A percentile compares a stretch with the other conserved stretches of the same genome.
These are phyloP conservation scores for Ctena decussata DNA, from an alignment of 2,888 invertebrate genomes.

Conservation along the genomic window DNA sequence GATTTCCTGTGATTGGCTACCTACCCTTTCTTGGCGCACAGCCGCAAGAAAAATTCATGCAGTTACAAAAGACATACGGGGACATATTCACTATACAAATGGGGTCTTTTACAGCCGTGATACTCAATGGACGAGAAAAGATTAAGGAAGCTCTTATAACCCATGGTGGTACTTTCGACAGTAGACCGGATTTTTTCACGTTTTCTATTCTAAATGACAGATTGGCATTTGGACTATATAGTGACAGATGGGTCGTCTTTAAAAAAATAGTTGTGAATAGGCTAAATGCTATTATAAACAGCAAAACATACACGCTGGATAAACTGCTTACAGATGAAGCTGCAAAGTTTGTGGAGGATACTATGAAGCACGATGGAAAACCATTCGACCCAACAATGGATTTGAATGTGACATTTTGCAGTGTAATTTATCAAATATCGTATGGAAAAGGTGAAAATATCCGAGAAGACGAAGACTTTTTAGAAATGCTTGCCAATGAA, in stretches of 20 bases:
- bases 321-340: conserved; percentile 39
- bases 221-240: conserved; percentile 36
- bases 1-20: conserved; percentile 68
- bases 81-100: conserved; percentile 63
- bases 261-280: conserved; percentile 41
- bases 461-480: conserved; percentile 11
- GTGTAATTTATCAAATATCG: conserved; percentile 61
- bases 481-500: neutral
- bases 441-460: conserved; percentile 50
- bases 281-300: conserved; percentile 29
- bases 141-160: conserved; percentile 56
- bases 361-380: neutral
- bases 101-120: conserved; percentile 62
- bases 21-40: conserved; percentile 55
- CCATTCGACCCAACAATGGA: neutral
- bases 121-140: conserved; percentile 58
- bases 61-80: conserved; percentile 60
- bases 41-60: conserved; percentile 51
- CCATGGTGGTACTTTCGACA: conserved; percentile 52
- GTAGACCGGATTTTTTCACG: conserved; percentile 58
- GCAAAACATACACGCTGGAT: conserved; percentile 50
- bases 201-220: conserved; percentile 8
- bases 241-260: conserved; percentile 30
- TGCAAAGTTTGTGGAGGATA: neutral
- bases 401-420: conserved; percentile 16